Evolutionary conservation across 2,888 invertebrate genomes (phyloP).

Genomic region (Drosophila anceps): DNA sequence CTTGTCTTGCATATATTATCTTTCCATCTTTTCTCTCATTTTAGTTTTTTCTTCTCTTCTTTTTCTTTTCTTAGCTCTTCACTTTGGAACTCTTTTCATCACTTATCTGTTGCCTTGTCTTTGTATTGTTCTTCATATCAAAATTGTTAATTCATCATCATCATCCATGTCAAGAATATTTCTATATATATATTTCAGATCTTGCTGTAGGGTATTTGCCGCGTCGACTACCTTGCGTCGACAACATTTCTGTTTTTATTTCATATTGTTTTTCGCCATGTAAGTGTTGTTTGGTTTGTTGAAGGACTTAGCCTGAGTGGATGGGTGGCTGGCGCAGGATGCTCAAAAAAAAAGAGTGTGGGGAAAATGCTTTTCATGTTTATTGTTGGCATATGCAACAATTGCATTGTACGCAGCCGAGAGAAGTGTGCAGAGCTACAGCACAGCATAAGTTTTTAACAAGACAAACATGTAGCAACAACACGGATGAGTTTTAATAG

Average conservation of each 20-base stretch:
- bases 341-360: constrained; percentile 11
- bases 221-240: not conserved
- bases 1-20: no score
- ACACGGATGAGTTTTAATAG: constrained; percentile 31
- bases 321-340: not conserved
- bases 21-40: no score
- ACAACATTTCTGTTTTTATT: constrained; percentile 12
- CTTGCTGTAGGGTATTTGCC: not conserved
- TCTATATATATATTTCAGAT: not conserved
- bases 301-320: constrained; percentile 37
- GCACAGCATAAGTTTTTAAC: constrained; percentile 15
- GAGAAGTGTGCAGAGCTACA: not conserved
- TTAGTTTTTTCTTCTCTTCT: no score
- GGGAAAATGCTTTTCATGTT: constrained; percentile 36
- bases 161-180: no score
- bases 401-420: constrained; percentile 33
- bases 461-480: not conserved
- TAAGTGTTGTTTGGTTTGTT: constrained; percentile 52
- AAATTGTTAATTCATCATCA: no score
- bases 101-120: no score
- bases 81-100: no score
- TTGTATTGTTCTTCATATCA: no score
- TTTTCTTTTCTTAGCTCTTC: no score
- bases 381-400: constrained; percentile 39
- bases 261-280: constrained; percentile 29